A percentile compares a stretch with the other conserved stretches of the same genome.
Evolutionary conservation across 2,797 vertebrate genomes (phyloP).

Genomic region (Petrocephalus sullivani): DNA sequence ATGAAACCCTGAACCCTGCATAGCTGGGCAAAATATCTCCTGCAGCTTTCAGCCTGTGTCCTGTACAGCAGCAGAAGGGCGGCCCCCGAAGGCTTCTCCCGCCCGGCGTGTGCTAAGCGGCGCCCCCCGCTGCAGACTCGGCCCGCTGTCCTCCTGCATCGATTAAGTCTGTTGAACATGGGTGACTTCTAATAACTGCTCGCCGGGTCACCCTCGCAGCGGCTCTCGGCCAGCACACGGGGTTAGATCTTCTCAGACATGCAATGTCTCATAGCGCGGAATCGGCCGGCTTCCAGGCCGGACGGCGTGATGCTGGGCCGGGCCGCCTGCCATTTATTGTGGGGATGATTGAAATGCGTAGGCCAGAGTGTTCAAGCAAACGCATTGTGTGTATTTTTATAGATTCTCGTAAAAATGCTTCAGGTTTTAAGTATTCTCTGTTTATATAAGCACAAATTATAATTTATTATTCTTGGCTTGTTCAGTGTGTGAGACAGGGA

Average conservation of each 20-base stretch:
- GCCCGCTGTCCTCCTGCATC: neutral
- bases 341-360: neutral
- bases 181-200: neutral
- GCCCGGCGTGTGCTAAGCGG: neutral
- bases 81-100: neutral
- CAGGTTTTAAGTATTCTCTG: neutral
- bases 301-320: neutral
- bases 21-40: neutral
- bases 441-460: neutral
- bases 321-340: neutral
- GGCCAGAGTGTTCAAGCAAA: neutral
- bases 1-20: neutral
- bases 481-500: neutral
- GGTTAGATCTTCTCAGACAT: neutral
- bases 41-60: neutral
- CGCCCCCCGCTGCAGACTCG: neutral
- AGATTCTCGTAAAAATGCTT: neutral
- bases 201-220: neutral
- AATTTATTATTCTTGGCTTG: neutral
- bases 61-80: neutral
- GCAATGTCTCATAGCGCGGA: neutral
- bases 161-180: neutral
- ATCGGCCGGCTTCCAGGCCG: neutral
- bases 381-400: neutral
- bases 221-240: neutral